phyloP scores from a whole-genome alignment of 2,113 vertebrate species.

The Corythaixoides concolor region DNA sequence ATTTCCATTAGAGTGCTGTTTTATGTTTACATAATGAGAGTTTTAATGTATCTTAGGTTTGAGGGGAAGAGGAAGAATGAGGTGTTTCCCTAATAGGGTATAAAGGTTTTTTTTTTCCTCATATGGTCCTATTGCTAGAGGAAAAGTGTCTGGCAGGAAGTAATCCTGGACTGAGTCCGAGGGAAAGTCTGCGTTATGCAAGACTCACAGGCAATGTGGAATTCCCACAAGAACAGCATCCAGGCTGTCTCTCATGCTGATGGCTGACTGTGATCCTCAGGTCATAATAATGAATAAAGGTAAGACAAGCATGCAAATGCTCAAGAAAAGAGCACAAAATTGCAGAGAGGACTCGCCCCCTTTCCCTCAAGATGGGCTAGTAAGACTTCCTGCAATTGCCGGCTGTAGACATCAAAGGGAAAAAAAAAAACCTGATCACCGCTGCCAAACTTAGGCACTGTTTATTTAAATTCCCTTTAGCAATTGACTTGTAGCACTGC shows the following conservation, averaged over 20 bases:
- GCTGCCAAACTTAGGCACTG: background rate
- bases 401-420: background rate
- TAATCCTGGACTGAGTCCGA: background rate
- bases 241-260: background rate
- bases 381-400: background rate
- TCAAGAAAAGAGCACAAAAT: background rate
- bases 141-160: conserved; percentile 3
- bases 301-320: background rate
- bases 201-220: background rate
- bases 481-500: background rate
- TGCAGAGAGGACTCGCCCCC: accelerated
- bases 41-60: background rate
- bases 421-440: background rate
- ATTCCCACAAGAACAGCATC: background rate
- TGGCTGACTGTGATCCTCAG: background rate
- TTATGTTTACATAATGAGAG: background rate
- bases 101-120: background rate
- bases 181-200: background rate
- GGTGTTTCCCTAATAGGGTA: background rate
- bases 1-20: background rate
- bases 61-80: background rate
- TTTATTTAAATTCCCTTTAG: background rate
- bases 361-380: background rate
- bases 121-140: background rate
- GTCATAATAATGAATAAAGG: background rate